Base-by-base conservation (phyloP, 2,888 invertebrate species). In the Copidosoma aretas region DNA sequence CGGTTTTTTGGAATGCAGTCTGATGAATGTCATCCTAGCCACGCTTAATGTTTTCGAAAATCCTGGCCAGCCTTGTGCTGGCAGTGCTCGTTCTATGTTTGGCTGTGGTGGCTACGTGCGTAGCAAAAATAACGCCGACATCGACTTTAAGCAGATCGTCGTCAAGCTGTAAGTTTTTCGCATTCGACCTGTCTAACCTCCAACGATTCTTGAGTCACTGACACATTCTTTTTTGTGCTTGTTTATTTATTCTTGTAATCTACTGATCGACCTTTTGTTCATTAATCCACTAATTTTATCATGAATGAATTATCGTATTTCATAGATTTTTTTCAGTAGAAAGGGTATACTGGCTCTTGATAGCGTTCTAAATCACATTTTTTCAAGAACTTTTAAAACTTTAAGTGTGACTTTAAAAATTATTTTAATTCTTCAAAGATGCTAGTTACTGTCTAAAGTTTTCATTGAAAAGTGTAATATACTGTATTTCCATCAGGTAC, bases 101-200 rank as follows among this genome's bases (percentile, higher is more conserved):
- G 97, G 97, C 73, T 98, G 98, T 84, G 97, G 97, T 58, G 98
- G 98, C 68, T 98, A 97, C 77, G 88, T 93, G 1, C 92, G 43
- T 3, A 17, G 17, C 12, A 12, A 93, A 86, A 93, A 93, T 80
- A 91, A 93, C 78, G 90, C 91, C 49, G 89, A 87, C 70, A 91
- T 96, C 73, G 93, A 95, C 85, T 94, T 91, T 81, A 91, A 94
- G 0, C 91, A 93, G 87, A 91, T 96, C 72, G 91, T 93, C 85
- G 91, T 96, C 74, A 93, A 93, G 86, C 84, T 95, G 95, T 95
- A 87, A 91, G 93, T 91, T 12, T 46, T 12, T 84, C 22, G 57
- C 3, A 4, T 17, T 32, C 51, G 24, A 46, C 12, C 21, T 14
- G 49, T 10, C 60, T 51, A 67, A 62, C 70, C 70, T 32, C 3